phyloP scores from a whole-genome alignment of 1,140 invertebrate genomes.

The Trichoplusia ni region DNA sequence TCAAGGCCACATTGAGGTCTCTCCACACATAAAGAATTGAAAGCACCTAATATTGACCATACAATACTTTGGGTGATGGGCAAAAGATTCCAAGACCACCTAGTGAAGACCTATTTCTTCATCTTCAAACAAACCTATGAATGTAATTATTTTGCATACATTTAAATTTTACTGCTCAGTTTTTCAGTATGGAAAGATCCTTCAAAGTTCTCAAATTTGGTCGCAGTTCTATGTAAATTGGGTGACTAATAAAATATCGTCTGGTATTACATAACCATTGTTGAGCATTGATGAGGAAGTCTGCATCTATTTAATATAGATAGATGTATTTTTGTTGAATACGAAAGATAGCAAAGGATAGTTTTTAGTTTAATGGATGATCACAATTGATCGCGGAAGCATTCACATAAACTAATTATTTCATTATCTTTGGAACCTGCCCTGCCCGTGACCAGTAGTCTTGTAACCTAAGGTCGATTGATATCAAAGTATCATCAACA shows the following conservation, averaged over 20 bases:
- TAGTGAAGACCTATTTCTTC: no score
- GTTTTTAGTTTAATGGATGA: neutral
- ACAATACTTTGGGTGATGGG: no score
- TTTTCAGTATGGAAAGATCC: no score
- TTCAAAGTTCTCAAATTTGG: slow-evolving; percentile 6
- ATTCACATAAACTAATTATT: slow-evolving; percentile 20
- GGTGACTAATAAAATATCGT: slow-evolving; percentile 25
- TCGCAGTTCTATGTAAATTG: slow-evolving; percentile 35
- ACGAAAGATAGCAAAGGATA: neutral
- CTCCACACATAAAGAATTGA: no score
- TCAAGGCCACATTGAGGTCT: slow-evolving; percentile 24
- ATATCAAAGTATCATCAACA: slow-evolving; percentile 24
- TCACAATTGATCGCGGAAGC: slow-evolving; percentile 17
- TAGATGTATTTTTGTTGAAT: no score
- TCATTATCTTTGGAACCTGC: slow-evolving; percentile 13
- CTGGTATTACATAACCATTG: slow-evolving; percentile 9
- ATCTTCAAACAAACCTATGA: no score
- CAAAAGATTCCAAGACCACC: no score
- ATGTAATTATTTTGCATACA: no score
- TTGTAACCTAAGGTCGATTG: slow-evolving; percentile 28
- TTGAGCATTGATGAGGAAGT: no score
- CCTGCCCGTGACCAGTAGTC: slow-evolving; percentile 20
- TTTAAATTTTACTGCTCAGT: no score
- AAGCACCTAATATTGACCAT: no score
- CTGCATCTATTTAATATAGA: no score